A percentile compares a stretch with the other conserved stretches of the same genome.
These are phyloP conservation scores for Python bivittatus DNA, from an alignment of 2,113 vertebrate species.

Conservation along the genomic window DNA sequence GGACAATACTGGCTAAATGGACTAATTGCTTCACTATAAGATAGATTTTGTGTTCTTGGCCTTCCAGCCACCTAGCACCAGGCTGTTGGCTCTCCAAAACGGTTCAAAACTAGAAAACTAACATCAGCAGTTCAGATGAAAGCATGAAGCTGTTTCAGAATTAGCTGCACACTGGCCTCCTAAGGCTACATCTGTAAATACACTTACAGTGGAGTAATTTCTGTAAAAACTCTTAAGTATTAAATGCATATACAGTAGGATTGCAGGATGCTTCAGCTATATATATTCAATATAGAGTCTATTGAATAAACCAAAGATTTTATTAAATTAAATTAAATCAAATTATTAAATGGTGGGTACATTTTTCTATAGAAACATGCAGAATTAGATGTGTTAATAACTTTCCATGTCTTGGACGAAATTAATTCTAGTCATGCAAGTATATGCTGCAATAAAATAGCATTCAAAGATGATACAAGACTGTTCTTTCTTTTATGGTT, in stretches of 20 bases:
- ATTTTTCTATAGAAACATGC: background rate
- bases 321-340: background rate
- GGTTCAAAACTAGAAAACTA: background rate
- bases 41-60: background rate
- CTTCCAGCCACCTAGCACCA: background rate
- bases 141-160: background rate
- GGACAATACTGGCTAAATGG: background rate
- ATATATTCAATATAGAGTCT: no score
- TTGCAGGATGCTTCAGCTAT: no score
- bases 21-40: background rate
- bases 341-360: background rate
- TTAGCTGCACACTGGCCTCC: background rate
- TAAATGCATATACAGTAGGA: no score
- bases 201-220: no score
- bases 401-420: background rate
- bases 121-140: background rate
- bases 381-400: background rate
- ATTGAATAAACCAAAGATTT: background rate
- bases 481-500: background rate
- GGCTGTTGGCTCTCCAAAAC: background rate
- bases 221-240: no score
- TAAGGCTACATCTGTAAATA: no score
- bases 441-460: background rate
- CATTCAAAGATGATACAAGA: background rate
- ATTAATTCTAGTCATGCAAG: no score